These are phyloP conservation scores for Psix sp. DNA, from an alignment of 1,140 invertebrate genomes.

Conservation along the genomic window DNA sequence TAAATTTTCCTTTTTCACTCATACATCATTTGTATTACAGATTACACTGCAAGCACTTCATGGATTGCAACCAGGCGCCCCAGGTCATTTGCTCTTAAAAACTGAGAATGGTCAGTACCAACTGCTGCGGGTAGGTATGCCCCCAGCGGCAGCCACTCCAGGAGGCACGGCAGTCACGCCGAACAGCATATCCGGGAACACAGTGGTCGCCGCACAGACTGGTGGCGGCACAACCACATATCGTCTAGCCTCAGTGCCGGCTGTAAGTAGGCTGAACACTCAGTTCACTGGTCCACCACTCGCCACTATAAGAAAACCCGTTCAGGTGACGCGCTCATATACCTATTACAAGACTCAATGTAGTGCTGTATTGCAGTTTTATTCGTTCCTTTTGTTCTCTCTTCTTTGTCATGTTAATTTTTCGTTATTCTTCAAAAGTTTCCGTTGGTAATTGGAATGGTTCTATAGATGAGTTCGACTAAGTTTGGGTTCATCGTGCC, in stretches of 20 bases:
- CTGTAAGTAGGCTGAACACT: conserved; percentile 79
- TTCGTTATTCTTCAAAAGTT: conserved; percentile 8
- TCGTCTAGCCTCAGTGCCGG: conserved; percentile 79
- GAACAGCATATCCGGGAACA: conserved; percentile 77
- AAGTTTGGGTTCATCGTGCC: conserved; percentile 16
- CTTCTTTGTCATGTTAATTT: conserved; percentile 1
- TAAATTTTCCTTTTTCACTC: too few relatives aligned
- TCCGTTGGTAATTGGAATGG: conserved; percentile 19
- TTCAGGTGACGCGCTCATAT: conserved; percentile 76
- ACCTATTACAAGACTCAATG: conserved; percentile 76
- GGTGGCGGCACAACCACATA: conserved; percentile 75
- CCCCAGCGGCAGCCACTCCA: conserved; percentile 78
- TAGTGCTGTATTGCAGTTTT: conserved; percentile 71
- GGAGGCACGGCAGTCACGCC: conserved; percentile 79
- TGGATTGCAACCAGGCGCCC: conserved; percentile 88
- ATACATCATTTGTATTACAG: conserved; percentile 74
- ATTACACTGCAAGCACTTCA: conserved; percentile 91
- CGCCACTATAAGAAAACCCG: conserved; percentile 79
- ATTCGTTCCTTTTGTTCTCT: conserved; percentile 8
- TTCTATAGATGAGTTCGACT: conserved; percentile 10
- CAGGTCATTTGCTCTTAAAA: conserved; percentile 91
- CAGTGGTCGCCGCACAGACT: conserved; percentile 70
- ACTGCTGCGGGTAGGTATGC: conserved; percentile 89
- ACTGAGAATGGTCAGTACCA: conserved; percentile 97
- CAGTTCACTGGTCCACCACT: conserved; percentile 80